Conservation (phyloP, 2,113 vertebrate species). For the Archilochus colubris region DNA sequence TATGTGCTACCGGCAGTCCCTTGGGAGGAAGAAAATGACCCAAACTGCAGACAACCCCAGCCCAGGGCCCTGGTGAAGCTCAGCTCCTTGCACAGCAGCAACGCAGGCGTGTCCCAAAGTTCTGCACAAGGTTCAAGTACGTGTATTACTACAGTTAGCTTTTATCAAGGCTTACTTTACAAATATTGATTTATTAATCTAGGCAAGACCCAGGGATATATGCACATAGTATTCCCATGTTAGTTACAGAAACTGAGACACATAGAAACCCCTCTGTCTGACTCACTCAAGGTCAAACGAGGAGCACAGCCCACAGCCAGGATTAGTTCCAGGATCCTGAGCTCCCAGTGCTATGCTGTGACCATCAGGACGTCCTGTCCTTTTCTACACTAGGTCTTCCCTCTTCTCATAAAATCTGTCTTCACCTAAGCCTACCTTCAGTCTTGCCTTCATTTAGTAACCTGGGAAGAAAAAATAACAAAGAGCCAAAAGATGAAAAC, state of each 20-base stretch:
- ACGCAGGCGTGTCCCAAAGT: background rate
- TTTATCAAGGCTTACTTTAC: conserved; percentile 51
- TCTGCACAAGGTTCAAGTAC: background rate
- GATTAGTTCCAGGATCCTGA: background rate
- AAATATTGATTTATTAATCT: conserved; percentile 65
- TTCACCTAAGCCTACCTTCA: background rate
- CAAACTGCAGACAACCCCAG: background rate
- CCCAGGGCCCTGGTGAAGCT: background rate
- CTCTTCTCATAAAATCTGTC: background rate
- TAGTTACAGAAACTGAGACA: background rate
- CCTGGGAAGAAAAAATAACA: background rate
- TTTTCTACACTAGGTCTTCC: background rate
- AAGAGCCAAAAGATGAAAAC: background rate
- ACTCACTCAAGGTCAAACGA: conserved; percentile 27
- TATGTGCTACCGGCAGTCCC: conserved; percentile 21
- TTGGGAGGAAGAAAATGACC: conserved; percentile 5
- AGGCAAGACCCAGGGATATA: conserved; percentile 18
- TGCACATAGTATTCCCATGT: background rate
- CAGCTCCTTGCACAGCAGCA: background rate
- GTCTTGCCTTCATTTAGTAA: background rate
- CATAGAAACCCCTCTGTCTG: background rate
- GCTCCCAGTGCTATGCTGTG: background rate
- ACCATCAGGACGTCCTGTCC: background rate
- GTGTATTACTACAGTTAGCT: conserved; percentile 34
- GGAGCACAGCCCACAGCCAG: background rate